A percentile compares a stretch with the other conserved stretches of the same genome.
These are phyloP conservation scores for Drosophila neotestacea DNA, from an alignment of 2,888 invertebrate genomes.

Conservation along the genomic window DNA sequence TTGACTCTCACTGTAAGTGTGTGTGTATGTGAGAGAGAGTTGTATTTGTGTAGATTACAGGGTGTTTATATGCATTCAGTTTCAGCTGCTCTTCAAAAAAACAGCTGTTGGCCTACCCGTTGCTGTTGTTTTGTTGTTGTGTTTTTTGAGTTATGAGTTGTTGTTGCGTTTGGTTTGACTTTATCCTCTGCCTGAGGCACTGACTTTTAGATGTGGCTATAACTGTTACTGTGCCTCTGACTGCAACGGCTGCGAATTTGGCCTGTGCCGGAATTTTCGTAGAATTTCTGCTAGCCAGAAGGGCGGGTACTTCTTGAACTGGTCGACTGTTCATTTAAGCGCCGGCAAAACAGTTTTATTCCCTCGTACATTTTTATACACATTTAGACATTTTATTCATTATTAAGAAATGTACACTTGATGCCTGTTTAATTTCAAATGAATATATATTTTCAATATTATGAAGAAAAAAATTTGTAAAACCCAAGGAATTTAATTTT, in stretches of 20 bases:
- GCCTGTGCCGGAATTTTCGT: constrained; percentile 61
- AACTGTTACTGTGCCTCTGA: constrained; percentile 18
- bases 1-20: constrained; percentile 26
- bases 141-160: constrained; percentile 59
- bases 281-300: constrained; percentile 36
- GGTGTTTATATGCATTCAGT: constrained; percentile 61
- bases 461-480: too few species aligned
- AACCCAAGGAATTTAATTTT: too few species aligned
- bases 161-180: constrained; percentile 40
- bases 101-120: constrained; percentile 49
- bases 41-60: constrained; percentile 49
- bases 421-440: too few species aligned
- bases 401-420: too few species aligned
- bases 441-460: too few species aligned
- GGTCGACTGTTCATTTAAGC: constrained; percentile 22
- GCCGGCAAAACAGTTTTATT: constrained; percentile 41
- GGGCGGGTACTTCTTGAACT: constrained; percentile 6
- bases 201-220: constrained; percentile 19
- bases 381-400: too few species aligned
- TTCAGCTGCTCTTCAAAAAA: constrained; percentile 60
- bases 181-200: constrained; percentile 34
- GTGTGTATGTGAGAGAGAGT: constrained; percentile 20
- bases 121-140: constrained; percentile 52
- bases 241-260: constrained; percentile 36
- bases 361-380: background rate